A percentile compares a stretch with the other conserved stretches of the same genome.
Evolutionary conservation across 2,113 vertebrate genomes (phyloP).

Genomic region (Bubo bubo): DNA sequence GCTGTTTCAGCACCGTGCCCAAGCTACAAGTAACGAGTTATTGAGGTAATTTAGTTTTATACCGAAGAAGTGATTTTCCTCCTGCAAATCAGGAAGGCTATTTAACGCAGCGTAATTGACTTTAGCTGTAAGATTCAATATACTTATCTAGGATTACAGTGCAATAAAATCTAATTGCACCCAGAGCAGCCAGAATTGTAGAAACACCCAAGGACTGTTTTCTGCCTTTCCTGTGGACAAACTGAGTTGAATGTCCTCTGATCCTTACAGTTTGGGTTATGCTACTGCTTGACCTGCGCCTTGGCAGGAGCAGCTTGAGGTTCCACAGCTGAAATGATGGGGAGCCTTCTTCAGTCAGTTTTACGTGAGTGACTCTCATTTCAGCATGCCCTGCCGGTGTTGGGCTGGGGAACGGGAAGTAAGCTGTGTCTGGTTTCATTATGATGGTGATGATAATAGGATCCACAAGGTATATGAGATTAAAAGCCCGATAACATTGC

Average conservation of each 20-base stretch:
- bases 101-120: constrained; percentile 17
- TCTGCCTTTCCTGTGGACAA: background rate
- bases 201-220: background rate
- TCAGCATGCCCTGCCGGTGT: constrained; percentile 22
- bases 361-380: constrained; percentile 59
- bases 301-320: background rate
- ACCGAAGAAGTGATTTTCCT: background rate
- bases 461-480: background rate
- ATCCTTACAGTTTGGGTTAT: background rate
- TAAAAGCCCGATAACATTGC: background rate
- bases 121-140: constrained; percentile 44
- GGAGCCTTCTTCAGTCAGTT: background rate
- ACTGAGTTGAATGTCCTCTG: background rate
- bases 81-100: background rate
- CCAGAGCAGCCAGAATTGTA: background rate
- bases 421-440: constrained; percentile 75
- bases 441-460: constrained; percentile 47
- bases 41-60: constrained; percentile 23
- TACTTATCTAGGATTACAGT: constrained; percentile 26
- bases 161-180: constrained; percentile 51
- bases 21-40: background rate
- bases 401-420: constrained; percentile 61
- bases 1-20: background rate
- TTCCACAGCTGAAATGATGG: background rate
- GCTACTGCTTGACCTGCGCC: accelerated